Evolutionary conservation across 2,797 vertebrate species (phyloP), one percentile per base, ranked within the genome.

Genomic region (Tenualosa ilisha): DNA sequence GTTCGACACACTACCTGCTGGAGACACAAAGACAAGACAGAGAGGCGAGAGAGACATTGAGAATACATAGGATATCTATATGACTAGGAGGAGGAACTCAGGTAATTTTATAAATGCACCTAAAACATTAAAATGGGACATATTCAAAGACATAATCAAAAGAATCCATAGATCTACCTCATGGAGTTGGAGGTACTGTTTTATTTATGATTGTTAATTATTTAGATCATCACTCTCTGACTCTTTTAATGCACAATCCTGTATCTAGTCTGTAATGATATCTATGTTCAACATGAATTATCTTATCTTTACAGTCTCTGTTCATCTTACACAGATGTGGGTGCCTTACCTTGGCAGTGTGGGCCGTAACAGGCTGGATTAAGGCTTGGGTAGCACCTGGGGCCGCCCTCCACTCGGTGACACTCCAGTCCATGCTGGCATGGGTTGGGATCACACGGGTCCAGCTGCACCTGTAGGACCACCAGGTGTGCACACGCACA

Each of bases 361-460:
- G 92, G 91, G 72, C 93, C 95, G 79, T 93, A 90, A 87, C 95
- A 96, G 82, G 94, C 65, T 15, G 88, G 93, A 89, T 91, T 94
- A 50, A 93, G 88, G 89, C 88, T 94, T 82, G 92, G 88, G 37
- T 85, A 85, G 84, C 96, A 97, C 63, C 87, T 79, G 81, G 94
- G 94, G 81, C 90, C 92, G 84, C 93, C 95, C 46, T 94, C 94
- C 8, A 85, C 86, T 83, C 88, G 92, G 75, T 88, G 92, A 84
- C 96, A 97, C 20, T 92, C 79, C 31, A 88, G 86, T 37, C 94
- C 95, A 84, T 94, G 93, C 37, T 94, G 95, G 90, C 96, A 97
- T 0, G 95, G 96, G 89, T 95, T 96, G 46, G 95, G 93, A 89
- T 93, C 91, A 90, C 96, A 97, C 12, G 85, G 85, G 91, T 96